Conservation (phyloP, 2,797 vertebrate genomes). For the Sphenopsis melanotis region DNA sequence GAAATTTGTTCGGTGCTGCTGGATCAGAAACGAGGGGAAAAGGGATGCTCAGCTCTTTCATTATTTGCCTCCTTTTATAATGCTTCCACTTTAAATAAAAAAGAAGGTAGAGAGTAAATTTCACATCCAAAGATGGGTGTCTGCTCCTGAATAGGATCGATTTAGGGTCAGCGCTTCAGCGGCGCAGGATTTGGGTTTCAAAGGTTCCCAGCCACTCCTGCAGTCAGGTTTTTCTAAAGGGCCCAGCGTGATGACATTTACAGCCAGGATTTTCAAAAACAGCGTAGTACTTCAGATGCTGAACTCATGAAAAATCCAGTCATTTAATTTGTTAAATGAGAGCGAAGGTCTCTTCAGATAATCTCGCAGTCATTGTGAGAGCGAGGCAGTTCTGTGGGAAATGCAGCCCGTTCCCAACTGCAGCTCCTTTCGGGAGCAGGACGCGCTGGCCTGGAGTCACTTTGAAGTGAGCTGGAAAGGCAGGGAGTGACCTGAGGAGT, state of each 20-base stretch:
- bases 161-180: conserved; percentile 3
- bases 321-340: conserved; percentile 63
- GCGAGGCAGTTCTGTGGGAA: neutral
- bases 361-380: conserved; percentile 2
- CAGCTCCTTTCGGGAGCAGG: neutral
- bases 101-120: neutral
- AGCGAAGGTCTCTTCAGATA: conserved; percentile 46
- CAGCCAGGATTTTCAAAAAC: conserved; percentile 52
- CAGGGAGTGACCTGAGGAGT: neutral
- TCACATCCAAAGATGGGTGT: neutral
- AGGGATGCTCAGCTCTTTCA: neutral
- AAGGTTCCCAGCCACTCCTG: conserved; percentile 26
- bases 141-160: neutral
- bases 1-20: neutral
- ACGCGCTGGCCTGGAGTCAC: neutral
- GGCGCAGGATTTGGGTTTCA: neutral
- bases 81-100: neutral
- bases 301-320: conserved; percentile 47
- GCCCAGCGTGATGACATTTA: conserved; percentile 47
- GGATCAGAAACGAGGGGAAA: neutral
- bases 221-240: conserved; percentile 47
- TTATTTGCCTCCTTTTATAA: neutral
- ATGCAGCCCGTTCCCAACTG: neutral
- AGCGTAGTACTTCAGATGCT: conserved; percentile 24
- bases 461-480: neutral